Base-by-base conservation (phyloP, 1,140 invertebrate genomes). In the Leguminivora glycinivorella region DNA sequence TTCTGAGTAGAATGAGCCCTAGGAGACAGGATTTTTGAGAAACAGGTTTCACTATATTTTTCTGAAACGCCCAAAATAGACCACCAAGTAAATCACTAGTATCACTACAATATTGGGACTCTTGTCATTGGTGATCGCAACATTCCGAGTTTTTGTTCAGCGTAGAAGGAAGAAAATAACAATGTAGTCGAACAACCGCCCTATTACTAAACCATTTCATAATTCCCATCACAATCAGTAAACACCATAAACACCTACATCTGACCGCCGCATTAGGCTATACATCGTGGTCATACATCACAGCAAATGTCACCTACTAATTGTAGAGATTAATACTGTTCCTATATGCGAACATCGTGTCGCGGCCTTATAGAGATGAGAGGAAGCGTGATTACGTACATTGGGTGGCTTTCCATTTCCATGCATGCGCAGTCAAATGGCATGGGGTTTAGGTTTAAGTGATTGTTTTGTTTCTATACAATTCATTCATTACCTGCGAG, bases 341-440 rank as follows among this genome's bases (percentile, higher is more conserved):
- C 47, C 47, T 52, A 52, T 52, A 52, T 52, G 47, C 22, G 47
- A 52, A 52, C 47, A 9, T 52, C 47, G 47, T 52, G 47, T 52
- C 19, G 47, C 19, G 10, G 47, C 47, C 47, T 52, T 52, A 52
- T 52, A 52, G 47, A 52, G 47, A 52, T 52, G 47, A 52, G 47
- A 52, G 47, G 47, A 52, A 52, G 47, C 47, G 47, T 52, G 47
- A 52, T 22, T 52, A 52, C 47, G 17, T 52, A 9, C 47, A 22
- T 52, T 52, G 19, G 47, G 47, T 52, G 47, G 19, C 47, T 52
- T 52, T 52, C 47, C 47, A 52, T 52, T 52, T 52, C 47, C 47
- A 52, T 52, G 17, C 17, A 22, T 52, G 47, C 19, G 22, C 17
- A n/a, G 1, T 10, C 10, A 52, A 52, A 52, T 52, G 47, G 47